A percentile compares a stretch with the other conserved stretches of the same genome.
These are phyloP conservation scores for Neoseiulus cucumeris DNA, from an alignment of 1,140 invertebrate species.

Conservation along the genomic window DNA sequence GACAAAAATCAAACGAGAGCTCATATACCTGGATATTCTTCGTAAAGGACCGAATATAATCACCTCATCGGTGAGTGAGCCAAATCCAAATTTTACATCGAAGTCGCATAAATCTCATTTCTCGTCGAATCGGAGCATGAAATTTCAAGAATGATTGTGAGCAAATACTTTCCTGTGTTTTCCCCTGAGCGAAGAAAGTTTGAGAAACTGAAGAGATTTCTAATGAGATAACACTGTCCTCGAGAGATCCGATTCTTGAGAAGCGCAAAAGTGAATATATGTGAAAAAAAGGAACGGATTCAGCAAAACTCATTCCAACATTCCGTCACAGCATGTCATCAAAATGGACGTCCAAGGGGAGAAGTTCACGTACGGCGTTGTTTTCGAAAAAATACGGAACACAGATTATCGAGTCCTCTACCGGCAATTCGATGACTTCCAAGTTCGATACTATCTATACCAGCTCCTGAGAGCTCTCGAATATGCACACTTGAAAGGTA, in stretches of 20 bases:
- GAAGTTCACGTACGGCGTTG: not conserved
- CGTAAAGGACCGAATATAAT: conserved; percentile 96
- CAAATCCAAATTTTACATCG: not conserved
- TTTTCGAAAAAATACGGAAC: not conserved
- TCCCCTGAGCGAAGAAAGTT: not conserved
- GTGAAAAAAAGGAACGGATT: not conserved
- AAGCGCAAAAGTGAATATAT: not conserved
- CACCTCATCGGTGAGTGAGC: conserved; percentile 27
- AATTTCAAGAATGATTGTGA: not conserved
- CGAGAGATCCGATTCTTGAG: not conserved
- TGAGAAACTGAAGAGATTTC: not conserved
- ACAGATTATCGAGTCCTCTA: not conserved
- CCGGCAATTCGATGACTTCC: not conserved
- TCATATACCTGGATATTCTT: conserved; percentile 97
- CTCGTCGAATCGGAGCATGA: not conserved
- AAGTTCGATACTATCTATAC: not conserved
- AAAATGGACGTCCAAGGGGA: not conserved
- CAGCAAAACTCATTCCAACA: too few relatives aligned
- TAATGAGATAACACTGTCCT: not conserved
- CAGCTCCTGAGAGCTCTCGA: conserved; percentile 48
- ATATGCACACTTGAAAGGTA: conserved; percentile 62
- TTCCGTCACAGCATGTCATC: not conserved
- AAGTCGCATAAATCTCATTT: not conserved
- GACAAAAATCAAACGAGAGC: conserved; percentile 99
- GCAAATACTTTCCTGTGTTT: not conserved